A percentile compares a stretch with the other conserved stretches of the same genome.
These are phyloP conservation scores for Plodia interpunctella DNA, from an alignment of 1,140 invertebrate genomes.

Conservation along the genomic window DNA sequence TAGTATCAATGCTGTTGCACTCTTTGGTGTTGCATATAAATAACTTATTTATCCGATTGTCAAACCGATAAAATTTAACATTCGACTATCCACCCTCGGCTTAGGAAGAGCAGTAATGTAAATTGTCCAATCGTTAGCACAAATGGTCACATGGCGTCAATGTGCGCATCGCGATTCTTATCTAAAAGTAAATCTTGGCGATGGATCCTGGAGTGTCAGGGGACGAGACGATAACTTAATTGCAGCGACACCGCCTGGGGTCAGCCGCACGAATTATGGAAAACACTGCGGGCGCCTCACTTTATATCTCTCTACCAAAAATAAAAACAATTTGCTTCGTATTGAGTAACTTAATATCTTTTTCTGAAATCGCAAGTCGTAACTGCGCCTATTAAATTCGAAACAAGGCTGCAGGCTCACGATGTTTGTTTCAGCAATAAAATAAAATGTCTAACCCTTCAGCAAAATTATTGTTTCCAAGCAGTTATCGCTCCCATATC, in stretches of 20 bases:
- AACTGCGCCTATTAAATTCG: no score
- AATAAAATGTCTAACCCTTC: neutral
- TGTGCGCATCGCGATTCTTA: slow-evolving; percentile 62
- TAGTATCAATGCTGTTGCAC: neutral
- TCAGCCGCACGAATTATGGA: slow-evolving; percentile 35
- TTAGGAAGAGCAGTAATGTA: slow-evolving; percentile 40
- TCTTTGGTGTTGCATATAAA: slow-evolving; percentile 56
- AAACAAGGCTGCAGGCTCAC: no score
- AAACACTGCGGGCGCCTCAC: slow-evolving; percentile 22
- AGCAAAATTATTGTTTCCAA: neutral
- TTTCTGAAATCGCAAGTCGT: no score
- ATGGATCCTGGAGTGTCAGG: slow-evolving; percentile 42
- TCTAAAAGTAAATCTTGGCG: slow-evolving; percentile 59
- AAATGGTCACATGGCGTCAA: slow-evolving; percentile 68
- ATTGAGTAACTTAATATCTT: no score
- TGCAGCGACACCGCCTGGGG: slow-evolving; percentile 39
- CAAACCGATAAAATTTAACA: slow-evolving; percentile 52
- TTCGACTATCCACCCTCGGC: slow-evolving; percentile 52
- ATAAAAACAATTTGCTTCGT: slow-evolving; percentile 6
- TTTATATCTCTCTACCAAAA: slow-evolving; percentile 2
- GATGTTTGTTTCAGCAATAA: neutral
- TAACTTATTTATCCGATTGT: slow-evolving; percentile 48
- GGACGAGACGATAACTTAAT: slow-evolving; percentile 59
- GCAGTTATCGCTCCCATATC: slow-evolving; percentile 11
- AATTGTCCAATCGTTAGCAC: slow-evolving; percentile 63